Conservation (phyloP, 2,888 invertebrate genomes). For the Morinoia aosen region DNA sequence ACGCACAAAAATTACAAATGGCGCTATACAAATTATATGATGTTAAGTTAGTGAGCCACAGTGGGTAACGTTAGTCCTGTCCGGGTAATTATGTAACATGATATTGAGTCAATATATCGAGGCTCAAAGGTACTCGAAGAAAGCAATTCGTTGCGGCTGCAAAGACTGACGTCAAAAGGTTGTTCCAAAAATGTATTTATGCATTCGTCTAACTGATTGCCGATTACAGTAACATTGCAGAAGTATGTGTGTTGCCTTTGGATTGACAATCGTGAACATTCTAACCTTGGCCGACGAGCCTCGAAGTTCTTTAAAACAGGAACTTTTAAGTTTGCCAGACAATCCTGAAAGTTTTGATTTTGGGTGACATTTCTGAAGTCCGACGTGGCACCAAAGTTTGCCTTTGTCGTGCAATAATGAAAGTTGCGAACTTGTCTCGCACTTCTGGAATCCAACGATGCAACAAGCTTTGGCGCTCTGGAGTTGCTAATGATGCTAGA, state of each 20-base stretch:
- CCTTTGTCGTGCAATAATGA: not conserved
- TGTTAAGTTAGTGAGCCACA: too few species aligned
- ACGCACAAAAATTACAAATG: too few species aligned
- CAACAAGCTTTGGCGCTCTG: not conserved
- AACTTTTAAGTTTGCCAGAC: not conserved
- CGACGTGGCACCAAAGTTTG: not conserved
- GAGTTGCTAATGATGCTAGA: constrained; percentile 1
- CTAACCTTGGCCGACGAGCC: not conserved
- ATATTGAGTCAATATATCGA: not conserved
- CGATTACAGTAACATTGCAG: not conserved
- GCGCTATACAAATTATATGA: too few species aligned
- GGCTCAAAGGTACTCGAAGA: not conserved
- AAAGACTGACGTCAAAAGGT: not conserved
- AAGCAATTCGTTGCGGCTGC: not conserved
- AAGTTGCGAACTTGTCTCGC: not conserved
- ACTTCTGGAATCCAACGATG: not conserved
- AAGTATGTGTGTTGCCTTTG: not conserved
- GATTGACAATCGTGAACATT: not conserved
- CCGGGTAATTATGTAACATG: too few species aligned
- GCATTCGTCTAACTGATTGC: not conserved
- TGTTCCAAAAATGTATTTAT: not conserved
- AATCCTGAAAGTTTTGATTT: not conserved
- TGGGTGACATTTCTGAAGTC: not conserved
- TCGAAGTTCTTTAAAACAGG: not conserved
- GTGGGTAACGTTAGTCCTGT: too few species aligned